Base-by-base conservation (phyloP, 2,888 invertebrate species). In the Synanthedon myopaeformis region DNA sequence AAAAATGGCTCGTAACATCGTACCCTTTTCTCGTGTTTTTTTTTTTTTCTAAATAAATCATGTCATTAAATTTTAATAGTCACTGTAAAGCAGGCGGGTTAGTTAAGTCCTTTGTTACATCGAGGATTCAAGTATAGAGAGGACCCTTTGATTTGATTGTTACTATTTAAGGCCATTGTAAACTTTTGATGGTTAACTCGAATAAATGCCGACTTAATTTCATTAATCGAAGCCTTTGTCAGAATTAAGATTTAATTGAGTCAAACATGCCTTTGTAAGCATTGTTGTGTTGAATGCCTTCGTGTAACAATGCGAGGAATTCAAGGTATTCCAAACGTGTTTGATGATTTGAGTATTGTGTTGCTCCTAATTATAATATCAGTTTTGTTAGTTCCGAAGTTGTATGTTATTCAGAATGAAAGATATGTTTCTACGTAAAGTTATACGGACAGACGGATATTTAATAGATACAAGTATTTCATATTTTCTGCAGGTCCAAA, bases 1-100 rank as follows among this genome's bases (percentile, higher is more conserved):
- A 87, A 86, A 87, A 86, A 87, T 87, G 83, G 81, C 82, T 82
- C 82, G 82, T 82, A 82, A 83, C 80, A 79, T 77, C 79, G 78
- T 87, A 86, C 85, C 85, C 86, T 86, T 86, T 86, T 85, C 81
- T 79, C 74, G 72, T 77, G 69, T 70, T 74, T 82, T 82, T 35
- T 28, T 35, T 28, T 35, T 35, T 79, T 75, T 76, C 69, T 70
- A 76, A 77, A 86, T 87, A 87, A 85, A 87, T 87, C 87, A 87
- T 86, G 85, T 87, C 87, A 86, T 86, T 87, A 86, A 85, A 85
- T 82, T 85, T 86, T 87, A 86, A 87, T 86, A 87, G 87, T 87
- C 87, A 87, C 82, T 73, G 79, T 69, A 67, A 67, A 74, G 76
- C 73, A 68, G 67, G 67, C 66, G 79, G 69, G 85, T 85, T 86